Evolutionary conservation across 2,888 invertebrate species (phyloP), one percentile per base, ranked within the genome.

Genomic region (Ichneumoninae sp.): DNA sequence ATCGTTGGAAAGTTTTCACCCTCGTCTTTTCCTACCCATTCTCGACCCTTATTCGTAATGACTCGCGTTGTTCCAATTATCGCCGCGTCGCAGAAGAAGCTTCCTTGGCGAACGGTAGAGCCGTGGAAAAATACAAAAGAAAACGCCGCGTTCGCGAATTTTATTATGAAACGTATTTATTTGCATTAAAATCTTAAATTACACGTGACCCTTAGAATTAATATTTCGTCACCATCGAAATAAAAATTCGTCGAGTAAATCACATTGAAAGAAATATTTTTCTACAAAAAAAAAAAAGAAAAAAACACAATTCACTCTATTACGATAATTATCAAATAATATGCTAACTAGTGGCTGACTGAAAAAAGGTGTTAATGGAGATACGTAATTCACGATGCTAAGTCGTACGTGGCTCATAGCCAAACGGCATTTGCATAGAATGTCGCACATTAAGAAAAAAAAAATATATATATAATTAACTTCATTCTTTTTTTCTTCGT

Each of bases 131-230:
- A 40, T 36, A 54, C 3, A 40, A 65, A 63, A 50, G 0, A 36
- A 44, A 30, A 60, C 7, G 1, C 10, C 4, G 13, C 3, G 30
- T 26, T 13, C n/a, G 36, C 19, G 19, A 1, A 26, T 36, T 60
- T 86, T 88, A 86, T 89, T 90, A 91, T 40, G 88, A 89, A 91
- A 91, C 86, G 85, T 91, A 90, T 90, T 90, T 57, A 90, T 91
- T 90, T 81, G 83, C 78, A 33, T 86, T 84, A 83, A 87, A 89
- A 86, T 86, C 84, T 77, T 90, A 88, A 89, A 90, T 89, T 91
- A 90, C 88, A 91, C 84, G 87, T 87, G 87, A 84, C 79, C 74
- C 86, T 88, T 83, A 44, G 33, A 74, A 40, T 44, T 40, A 57
- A 81, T 57, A 83, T 83, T 79, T 65, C 73, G 78, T 83, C 74